Evolutionary conservation across 2,888 invertebrate genomes (phyloP), one percentile per base, ranked within the genome.

Genomic region (Copidosoma aretas): DNA sequence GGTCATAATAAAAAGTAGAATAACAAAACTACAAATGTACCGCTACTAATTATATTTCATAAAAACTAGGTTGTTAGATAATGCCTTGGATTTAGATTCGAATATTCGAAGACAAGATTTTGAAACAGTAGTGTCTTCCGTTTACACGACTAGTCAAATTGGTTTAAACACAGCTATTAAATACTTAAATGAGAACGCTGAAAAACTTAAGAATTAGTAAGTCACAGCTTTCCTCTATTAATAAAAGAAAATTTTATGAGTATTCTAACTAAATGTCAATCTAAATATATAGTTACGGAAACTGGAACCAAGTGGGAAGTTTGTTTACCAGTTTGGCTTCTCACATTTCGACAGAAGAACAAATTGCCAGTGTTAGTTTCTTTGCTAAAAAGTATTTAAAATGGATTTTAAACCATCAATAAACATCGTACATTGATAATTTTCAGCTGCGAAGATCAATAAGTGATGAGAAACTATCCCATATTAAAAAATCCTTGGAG

Each of bases 101-200:
- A 39, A 63, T 53, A 79, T 84, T 62, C 78, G 81, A 10, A 80
- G 78, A 63, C 85, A 85, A 72, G 85, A 86, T 76, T 77, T 81
- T 15, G 73, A 72, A 24, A 73, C 73, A 0, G 84, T 79, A 0
- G 80, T 86, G 43, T 73, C 80, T 14, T 77, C 82, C 0, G 78
- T 86, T 17, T 84, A 84, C 22, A 67, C 79, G 81, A 41, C 77
- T 46, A 76, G 76, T 62, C 32, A 67, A 66, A 24, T 73, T 25
- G 82, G 81, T 24, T 68, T 79, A 4, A 62, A 78, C 5, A 62
- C 69, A 0, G 64, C 71, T 15, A 43, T 80, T 0, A 63, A 76
- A 54, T 82, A 74, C 67, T 65, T 80, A 12, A 57, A 70, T 0
- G 60, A 25, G 0, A 62, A 80, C 67, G 75, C 76, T 56, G 21